Evolutionary conservation across 1,140 invertebrate species (phyloP).

Genomic region (Lutraria rhynchaena): DNA sequence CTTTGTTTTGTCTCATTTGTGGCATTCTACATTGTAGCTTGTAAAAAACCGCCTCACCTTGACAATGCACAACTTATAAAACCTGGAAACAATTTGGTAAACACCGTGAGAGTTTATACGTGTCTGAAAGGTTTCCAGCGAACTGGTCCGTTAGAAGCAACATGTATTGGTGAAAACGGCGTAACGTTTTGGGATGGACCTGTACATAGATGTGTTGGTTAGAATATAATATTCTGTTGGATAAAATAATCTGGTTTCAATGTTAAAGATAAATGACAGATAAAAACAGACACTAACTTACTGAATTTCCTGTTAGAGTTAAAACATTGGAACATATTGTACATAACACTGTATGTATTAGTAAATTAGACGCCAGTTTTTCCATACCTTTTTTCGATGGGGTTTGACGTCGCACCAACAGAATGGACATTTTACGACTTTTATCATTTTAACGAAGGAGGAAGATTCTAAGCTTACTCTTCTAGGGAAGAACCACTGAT

Average conservation of each 20-base stretch:
- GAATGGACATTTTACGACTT: no score
- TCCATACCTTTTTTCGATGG: no score
- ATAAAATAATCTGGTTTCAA: background rate
- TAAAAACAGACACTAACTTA: background rate
- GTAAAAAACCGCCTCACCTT: slow-evolving; percentile 16
- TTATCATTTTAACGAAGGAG: no score
- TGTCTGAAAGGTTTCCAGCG: slow-evolving; percentile 32
- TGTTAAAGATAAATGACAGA: background rate
- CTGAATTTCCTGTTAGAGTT: no score
- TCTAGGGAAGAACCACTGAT: no score
- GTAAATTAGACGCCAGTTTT: no score
- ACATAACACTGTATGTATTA: no score
- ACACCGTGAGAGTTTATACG: slow-evolving; percentile 22
- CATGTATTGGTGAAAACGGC: slow-evolving; percentile 14
- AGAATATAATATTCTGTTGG: background rate
- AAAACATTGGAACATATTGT: no score
- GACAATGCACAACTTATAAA: slow-evolving; percentile 7
- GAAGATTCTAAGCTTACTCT: no score
- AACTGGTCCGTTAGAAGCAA: slow-evolving; percentile 29
- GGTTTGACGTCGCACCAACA: no score
- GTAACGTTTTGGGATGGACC: slow-evolving; percentile 26
- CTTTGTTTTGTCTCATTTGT: no score
- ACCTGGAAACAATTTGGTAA: background rate
- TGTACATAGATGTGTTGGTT: slow-evolving; percentile 33
- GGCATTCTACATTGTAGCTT: slow-evolving; percentile 14